These are phyloP conservation scores for Drosophila dives DNA, from an alignment of 2,888 invertebrate genomes.

Conservation along the genomic window DNA sequence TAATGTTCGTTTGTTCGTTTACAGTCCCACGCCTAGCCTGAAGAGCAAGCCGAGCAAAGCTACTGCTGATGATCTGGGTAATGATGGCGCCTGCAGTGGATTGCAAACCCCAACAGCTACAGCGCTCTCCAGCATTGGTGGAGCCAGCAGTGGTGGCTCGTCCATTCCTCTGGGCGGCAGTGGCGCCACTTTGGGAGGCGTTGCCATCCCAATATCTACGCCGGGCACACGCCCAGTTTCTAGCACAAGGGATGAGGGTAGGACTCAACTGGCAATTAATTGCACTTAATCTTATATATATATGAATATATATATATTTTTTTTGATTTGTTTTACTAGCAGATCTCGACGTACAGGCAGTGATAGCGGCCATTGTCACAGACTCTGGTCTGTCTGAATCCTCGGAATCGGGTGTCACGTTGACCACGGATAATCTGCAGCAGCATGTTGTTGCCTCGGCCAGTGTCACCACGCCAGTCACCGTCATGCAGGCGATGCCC, in stretches of 20 bases:
- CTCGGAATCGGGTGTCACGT: slow-evolving; percentile 82
- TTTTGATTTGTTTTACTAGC: not conserved
- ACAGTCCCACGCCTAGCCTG: slow-evolving; percentile 88
- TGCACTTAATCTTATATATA: not conserved
- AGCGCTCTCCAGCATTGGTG: slow-evolving; percentile 69
- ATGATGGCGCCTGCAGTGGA: slow-evolving; percentile 76
- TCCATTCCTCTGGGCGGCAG: slow-evolving; percentile 70
- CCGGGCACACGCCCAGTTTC: slow-evolving; percentile 81
- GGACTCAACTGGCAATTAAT: slow-evolving; percentile 57
- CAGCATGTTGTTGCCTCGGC: slow-evolving; percentile 73
- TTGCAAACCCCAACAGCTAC: slow-evolving; percentile 82
- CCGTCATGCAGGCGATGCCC: slow-evolving; percentile 39
- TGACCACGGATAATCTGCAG: slow-evolving; percentile 79
- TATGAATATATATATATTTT: not conserved
- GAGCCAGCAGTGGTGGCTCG: slow-evolving; percentile 67
- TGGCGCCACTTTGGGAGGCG: slow-evolving; percentile 72
- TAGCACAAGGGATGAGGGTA: slow-evolving; percentile 86
- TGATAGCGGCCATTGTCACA: slow-evolving; percentile 84
- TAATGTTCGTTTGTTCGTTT: not conserved
- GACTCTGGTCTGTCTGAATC: slow-evolving; percentile 85
- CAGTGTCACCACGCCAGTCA: slow-evolving; percentile 67
- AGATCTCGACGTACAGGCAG: slow-evolving; percentile 77
- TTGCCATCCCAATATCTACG: slow-evolving; percentile 58
- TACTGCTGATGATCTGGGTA: slow-evolving; percentile 83
- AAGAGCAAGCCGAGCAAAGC: slow-evolving; percentile 87